Evolutionary conservation across 2,888 invertebrate genomes (phyloP), one percentile per base, ranked within the genome.

Genomic region (Neocrepidodera transversa): DNA sequence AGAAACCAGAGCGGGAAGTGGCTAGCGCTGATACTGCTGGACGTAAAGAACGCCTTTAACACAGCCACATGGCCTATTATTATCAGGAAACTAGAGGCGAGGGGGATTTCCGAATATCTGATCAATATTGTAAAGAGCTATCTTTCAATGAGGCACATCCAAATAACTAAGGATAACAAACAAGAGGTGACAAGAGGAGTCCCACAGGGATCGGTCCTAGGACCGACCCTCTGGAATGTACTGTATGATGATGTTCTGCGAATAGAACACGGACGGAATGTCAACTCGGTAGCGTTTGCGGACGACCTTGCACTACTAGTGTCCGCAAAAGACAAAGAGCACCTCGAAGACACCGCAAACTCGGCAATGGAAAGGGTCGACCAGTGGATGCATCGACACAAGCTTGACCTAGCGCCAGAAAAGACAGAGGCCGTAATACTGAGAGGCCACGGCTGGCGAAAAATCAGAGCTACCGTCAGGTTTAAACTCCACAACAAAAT

Each of bases 131-230:
- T 40, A 16, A 18, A 17, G 16, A 18, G 40, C 3, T 40, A 40
- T 17, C n/a, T 40, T 16, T 17, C 10, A 7, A n/a, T 8, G 5
- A 40, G 18, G 2, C n/a, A 7, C 10, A 40, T 40, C 1, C 14
- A 5, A 7, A 18, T 40, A 40, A 18, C 16, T 3, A 6, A 3
- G 3, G n/a, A 40, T 2, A 7, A 10, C 3, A 40, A 8, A 18
- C 16, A 17, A 10, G 40, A 40, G 3, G 40, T 40, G 2, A 14
- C 40, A n/a, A 14, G 18, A 17, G 40, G 40, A 8, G 40, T 40
- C 4, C 40, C 40, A n/a, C 40, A 17, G 40, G 40, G 40, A 10
- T 40, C 40, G 7, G n/a, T 40, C 40, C 8, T 23, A 13, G 45
- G 28, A 6, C 26, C 26, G 1, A 14, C 28, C 7, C 16, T 23